Percentiles rank a stretch among this genome's conserved stretches.
Evolutionary conservation across 2,888 invertebrate genomes (phyloP).

Genomic region (Oscheius sp.): DNA sequence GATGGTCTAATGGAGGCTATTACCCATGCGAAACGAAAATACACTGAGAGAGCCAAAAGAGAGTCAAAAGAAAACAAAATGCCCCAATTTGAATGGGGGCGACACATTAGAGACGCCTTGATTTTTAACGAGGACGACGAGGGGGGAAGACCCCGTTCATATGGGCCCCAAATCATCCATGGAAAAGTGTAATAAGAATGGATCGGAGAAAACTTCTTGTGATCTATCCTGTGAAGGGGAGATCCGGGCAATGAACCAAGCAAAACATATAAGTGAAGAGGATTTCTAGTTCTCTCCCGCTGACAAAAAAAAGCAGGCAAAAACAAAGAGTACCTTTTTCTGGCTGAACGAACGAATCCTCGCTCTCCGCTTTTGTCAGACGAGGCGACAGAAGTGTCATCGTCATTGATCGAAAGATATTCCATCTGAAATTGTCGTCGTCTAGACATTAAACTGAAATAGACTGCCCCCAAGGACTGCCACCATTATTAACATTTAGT

Average conservation of each 20-base stretch:
- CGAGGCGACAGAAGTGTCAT: constrained; percentile 54
- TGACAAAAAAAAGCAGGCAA: too few relatives aligned
- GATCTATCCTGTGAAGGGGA: too few relatives aligned
- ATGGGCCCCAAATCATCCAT: too few relatives aligned
- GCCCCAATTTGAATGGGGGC: constrained; percentile 12
- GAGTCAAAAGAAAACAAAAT: constrained; percentile 12
- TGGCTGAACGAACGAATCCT: constrained; percentile 42
- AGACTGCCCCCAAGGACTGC: background rate
- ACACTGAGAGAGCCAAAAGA: constrained; percentile 11
- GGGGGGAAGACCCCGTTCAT: background rate
- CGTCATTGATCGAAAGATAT: constrained; percentile 60
- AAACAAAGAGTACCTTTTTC: constrained; percentile 38
- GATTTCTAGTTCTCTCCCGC: too few relatives aligned
- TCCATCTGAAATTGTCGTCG: constrained; percentile 56
- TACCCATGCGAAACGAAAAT: constrained; percentile 30
- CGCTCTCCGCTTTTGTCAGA: constrained; percentile 51
- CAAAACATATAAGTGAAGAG: too few relatives aligned
- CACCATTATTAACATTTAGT: constrained; percentile 21
- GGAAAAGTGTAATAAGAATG: too few relatives aligned
- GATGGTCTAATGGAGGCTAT: constrained; percentile 28
- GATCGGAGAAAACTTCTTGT: too few relatives aligned
- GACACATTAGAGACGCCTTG: constrained; percentile 22
- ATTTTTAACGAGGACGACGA: constrained; percentile 1
- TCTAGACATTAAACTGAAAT: background rate
- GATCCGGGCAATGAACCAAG: too few relatives aligned